A percentile compares a stretch with the other conserved stretches of the same genome.
Conservation (phyloP, 2,888 invertebrate species). For the Sthenelais limicola region DNA sequence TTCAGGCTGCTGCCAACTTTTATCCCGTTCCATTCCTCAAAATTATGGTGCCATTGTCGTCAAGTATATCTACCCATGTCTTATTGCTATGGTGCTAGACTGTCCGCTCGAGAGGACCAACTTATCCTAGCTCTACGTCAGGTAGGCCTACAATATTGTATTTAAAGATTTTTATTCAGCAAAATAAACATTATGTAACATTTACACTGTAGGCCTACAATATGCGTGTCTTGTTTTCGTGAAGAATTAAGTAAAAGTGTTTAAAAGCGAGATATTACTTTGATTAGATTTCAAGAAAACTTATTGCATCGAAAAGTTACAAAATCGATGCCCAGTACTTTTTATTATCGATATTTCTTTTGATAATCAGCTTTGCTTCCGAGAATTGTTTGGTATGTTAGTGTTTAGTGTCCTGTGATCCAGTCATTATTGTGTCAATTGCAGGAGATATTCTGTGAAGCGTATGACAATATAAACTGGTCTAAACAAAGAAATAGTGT, state of each 20-base stretch:
- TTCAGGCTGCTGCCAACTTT: slow-evolving; percentile 61
- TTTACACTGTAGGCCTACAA: no score
- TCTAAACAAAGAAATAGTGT: slow-evolving; percentile 59
- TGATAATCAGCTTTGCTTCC: neutral
- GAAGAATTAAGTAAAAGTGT: no score
- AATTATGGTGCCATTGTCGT: slow-evolving; percentile 67
- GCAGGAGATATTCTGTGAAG: slow-evolving; percentile 59
- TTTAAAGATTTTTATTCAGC: no score
- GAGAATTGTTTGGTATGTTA: neutral
- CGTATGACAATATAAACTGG: slow-evolving; percentile 59
- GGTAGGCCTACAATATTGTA: slow-evolving; percentile 46
- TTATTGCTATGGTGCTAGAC: slow-evolving; percentile 60
- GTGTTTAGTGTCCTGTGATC: neutral
- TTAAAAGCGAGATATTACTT: no score
- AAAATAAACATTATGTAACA: no score
- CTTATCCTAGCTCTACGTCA: slow-evolving; percentile 58
- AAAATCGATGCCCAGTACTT: no score
- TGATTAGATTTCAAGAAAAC: no score
- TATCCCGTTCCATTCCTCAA: slow-evolving; percentile 65
- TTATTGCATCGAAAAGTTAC: no score
- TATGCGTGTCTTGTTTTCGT: no score
- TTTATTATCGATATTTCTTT: neutral
- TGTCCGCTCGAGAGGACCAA: slow-evolving; percentile 55
- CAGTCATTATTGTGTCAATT: neutral
- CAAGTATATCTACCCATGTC: slow-evolving; percentile 66